Percentiles rank a stretch among this genome's conserved stretches.
These are phyloP conservation scores for Cryptus viduatorius DNA, from an alignment of 2,888 invertebrate genomes.

Conservation along the genomic window DNA sequence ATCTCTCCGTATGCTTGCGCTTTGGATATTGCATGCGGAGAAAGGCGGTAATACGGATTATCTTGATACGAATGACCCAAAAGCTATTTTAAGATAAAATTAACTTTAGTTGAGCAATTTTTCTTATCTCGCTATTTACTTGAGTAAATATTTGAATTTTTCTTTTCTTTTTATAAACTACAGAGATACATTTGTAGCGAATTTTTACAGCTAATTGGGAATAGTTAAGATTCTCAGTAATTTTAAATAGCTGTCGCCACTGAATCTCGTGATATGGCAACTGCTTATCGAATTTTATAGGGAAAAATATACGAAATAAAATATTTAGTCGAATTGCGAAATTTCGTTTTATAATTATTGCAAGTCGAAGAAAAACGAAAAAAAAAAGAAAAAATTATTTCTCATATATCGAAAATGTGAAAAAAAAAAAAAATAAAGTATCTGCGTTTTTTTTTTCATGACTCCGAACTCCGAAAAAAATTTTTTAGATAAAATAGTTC, in stretches of 20 bases:
- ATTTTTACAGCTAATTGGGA: not conserved
- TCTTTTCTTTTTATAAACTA: not conserved
- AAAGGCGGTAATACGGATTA: not conserved
- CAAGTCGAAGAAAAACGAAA: not conserved
- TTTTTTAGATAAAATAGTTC: too few species aligned
- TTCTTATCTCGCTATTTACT: not conserved
- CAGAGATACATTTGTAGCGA: not conserved
- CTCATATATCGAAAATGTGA: too few species aligned
- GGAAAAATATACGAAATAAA: too few species aligned
- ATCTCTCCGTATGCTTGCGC: not conserved
- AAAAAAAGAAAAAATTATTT: not conserved
- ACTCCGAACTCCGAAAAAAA: too few species aligned
- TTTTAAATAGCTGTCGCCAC: not conserved
- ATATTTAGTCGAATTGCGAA: not conserved
- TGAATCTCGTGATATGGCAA: too few species aligned
- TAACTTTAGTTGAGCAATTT: not conserved
- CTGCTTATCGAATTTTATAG: too few species aligned
- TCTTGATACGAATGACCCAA: not conserved
- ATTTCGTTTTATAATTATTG: not conserved
- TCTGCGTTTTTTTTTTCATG: too few species aligned
- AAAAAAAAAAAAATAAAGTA: not conserved
- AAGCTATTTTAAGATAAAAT: not conserved
- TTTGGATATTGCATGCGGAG: not conserved
- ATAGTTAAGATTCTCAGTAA: not conserved
- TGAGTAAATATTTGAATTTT: not conserved